A percentile compares a stretch with the other conserved stretches of the same genome.
Evolutionary conservation across 2,113 vertebrate genomes (phyloP).

Genomic region (Sander vitreus): DNA sequence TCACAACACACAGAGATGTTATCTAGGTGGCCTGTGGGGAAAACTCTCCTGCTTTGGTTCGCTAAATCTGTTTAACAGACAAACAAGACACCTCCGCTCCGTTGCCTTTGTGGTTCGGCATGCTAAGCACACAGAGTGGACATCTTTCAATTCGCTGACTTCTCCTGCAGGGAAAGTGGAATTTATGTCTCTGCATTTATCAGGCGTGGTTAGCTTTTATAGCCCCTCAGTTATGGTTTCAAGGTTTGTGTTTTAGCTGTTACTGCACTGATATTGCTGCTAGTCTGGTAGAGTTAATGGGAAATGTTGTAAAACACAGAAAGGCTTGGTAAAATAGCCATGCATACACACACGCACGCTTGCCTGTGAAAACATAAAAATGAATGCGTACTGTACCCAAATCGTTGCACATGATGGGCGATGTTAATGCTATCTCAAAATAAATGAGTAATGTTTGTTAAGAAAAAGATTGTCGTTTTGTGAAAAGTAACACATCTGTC

Average conservation of each 20-base stretch:
- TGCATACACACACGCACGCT: not conserved
- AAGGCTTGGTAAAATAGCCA: slow-evolving; percentile 1
- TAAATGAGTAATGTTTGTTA: not conserved
- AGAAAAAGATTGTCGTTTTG: not conserved
- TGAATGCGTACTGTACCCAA: not conserved
- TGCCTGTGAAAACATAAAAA: slow-evolving; percentile 18
- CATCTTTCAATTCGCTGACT: slow-evolving; percentile 63
- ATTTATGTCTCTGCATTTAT: slow-evolving; percentile 77
- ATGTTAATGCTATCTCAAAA: not conserved
- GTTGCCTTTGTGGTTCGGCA: slow-evolving; percentile 69
- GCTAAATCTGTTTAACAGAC: slow-evolving; percentile 76
- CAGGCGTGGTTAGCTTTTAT: slow-evolving; percentile 74
- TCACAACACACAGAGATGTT: slow-evolving; percentile 68
- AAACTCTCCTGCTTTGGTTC: slow-evolving; percentile 68
- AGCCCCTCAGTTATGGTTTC: slow-evolving; percentile 65
- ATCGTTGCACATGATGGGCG: not conserved
- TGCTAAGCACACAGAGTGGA: slow-evolving; percentile 67
- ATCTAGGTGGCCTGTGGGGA: slow-evolving; percentile 70
- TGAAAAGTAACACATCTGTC: not conserved
- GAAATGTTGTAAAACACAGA: slow-evolving; percentile 31
- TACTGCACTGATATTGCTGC: slow-evolving; percentile 47
- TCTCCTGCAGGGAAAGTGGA: slow-evolving; percentile 63
- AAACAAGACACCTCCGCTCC: slow-evolving; percentile 70
- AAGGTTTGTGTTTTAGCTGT: slow-evolving; percentile 64
- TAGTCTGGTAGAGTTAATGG: slow-evolving; percentile 30